Conservation (phyloP, 2,888 invertebrate genomes). For the Amiota minor region DNA sequence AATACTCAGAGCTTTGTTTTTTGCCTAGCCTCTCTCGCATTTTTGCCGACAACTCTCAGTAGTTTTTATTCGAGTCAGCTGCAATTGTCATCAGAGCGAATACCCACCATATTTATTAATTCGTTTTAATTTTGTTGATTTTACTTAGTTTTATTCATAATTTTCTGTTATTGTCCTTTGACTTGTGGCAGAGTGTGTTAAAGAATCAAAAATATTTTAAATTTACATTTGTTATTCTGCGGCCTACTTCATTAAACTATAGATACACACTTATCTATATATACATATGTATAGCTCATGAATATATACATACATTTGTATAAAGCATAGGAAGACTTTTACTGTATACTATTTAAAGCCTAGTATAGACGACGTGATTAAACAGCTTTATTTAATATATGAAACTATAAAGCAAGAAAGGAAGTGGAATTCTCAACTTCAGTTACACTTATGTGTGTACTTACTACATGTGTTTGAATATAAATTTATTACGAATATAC, state of each 20-base stretch:
- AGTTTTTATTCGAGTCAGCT: conserved; percentile 13
- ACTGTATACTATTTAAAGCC: conserved; percentile 22
- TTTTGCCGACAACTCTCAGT: no score
- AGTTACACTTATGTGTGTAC: no score
- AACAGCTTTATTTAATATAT: no score
- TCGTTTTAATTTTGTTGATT: conserved; percentile 11
- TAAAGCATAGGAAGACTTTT: not conserved
- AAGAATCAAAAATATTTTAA: conserved; percentile 14
- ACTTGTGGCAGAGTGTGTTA: conserved; percentile 35
- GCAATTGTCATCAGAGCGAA: not conserved
- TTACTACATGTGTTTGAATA: no score
- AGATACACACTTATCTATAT: not conserved
- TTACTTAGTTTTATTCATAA: not conserved
- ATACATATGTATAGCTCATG: conserved; percentile 12
- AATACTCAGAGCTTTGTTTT: not conserved
- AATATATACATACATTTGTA: not conserved
- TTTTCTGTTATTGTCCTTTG: conserved; percentile 49
- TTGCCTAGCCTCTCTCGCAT: conserved; percentile 31
- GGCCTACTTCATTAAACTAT: no score
- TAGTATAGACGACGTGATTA: conserved; percentile 1
- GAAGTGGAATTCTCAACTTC: no score
- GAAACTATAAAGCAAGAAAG: no score
- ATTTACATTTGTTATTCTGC: not conserved
- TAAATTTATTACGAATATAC: no score
- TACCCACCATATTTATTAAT: conserved; percentile 1